Conservation (phyloP, 2,113 vertebrate species). For the Notothenia coriiceps region DNA sequence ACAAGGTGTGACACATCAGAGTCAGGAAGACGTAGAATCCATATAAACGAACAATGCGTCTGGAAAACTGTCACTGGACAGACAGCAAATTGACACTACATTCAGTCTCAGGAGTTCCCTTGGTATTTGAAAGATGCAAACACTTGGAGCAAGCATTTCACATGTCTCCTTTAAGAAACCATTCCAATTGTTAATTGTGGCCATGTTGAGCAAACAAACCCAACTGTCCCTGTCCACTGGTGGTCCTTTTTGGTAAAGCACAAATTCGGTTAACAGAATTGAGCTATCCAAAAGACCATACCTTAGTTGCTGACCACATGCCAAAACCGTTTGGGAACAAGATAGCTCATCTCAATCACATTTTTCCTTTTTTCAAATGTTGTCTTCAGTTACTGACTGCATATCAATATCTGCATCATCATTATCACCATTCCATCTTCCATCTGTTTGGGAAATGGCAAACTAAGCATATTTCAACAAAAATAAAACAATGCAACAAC, state of each 20-base stretch:
- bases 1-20: conserved; percentile 38
- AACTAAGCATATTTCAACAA: neutral
- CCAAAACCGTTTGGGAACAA: neutral
- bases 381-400: neutral
- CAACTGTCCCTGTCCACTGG: conserved; percentile 8
- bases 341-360: neutral
- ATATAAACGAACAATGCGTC: conserved; percentile 25
- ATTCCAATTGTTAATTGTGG: conserved; percentile 1
- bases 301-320: conserved; percentile 16
- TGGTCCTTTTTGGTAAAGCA: conserved; percentile 18
- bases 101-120: conserved; percentile 9
- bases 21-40: conserved; percentile 27
- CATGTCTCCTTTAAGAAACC: neutral
- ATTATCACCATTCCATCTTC: neutral
- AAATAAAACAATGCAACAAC: neutral
- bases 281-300: conserved; percentile 8
- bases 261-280: conserved; percentile 6
- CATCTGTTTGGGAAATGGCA: neutral
- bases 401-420: neutral
- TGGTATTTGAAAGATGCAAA: conserved; percentile 24
- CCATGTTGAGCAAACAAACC: conserved; percentile 4
- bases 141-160: neutral
- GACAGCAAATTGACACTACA: conserved; percentile 16
- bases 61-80: neutral
- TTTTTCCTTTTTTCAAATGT: neutral